A percentile compares a stretch with the other conserved stretches of the same genome.
phyloP scores from a whole-genome alignment of 64 coral and sea anemone genomes.

The Acropora yongei region DNA sequence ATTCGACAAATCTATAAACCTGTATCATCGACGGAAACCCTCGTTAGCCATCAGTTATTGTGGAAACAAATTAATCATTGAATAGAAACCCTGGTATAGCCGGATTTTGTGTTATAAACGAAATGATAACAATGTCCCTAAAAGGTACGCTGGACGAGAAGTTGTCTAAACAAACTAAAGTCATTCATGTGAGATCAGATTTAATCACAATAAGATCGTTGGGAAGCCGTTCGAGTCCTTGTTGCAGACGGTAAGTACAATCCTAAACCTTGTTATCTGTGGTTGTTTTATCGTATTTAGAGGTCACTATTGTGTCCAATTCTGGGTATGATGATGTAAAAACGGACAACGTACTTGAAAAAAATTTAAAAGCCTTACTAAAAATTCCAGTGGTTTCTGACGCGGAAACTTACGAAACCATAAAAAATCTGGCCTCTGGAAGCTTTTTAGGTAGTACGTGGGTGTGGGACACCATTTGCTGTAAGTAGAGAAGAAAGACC shows the following conservation, averaged over 20 bases:
- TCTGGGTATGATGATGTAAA: no score
- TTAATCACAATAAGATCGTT: slow-evolving; percentile 18
- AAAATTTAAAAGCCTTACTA: no score
- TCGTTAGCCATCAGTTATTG: slow-evolving; percentile 7
- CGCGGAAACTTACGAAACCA: no score
- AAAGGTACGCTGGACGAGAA: not conserved
- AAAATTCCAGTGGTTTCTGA: no score
- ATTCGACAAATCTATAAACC: no score
- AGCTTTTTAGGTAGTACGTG: no score
- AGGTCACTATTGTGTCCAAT: not conserved
- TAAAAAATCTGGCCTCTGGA: no score
- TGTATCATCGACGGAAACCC: not conserved
- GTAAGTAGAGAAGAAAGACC: not conserved
- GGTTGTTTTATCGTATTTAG: not conserved
- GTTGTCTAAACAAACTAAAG: slow-evolving; percentile 11
- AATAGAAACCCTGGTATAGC: slow-evolving; percentile 9
- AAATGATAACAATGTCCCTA: slow-evolving; percentile 30
- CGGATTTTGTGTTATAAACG: not conserved
- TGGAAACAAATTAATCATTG: slow-evolving; percentile 44
- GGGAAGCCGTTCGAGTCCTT: slow-evolving; percentile 10
- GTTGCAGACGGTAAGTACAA: slow-evolving; percentile 10
- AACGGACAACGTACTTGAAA: no score
- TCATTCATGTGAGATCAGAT: slow-evolving; percentile 49
- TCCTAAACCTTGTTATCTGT: not conserved
- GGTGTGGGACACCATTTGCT: no score